Evolutionary conservation across 2,888 invertebrate genomes (phyloP), one percentile per base, ranked within the genome.

Genomic region (Clepsis dumicolana): DNA sequence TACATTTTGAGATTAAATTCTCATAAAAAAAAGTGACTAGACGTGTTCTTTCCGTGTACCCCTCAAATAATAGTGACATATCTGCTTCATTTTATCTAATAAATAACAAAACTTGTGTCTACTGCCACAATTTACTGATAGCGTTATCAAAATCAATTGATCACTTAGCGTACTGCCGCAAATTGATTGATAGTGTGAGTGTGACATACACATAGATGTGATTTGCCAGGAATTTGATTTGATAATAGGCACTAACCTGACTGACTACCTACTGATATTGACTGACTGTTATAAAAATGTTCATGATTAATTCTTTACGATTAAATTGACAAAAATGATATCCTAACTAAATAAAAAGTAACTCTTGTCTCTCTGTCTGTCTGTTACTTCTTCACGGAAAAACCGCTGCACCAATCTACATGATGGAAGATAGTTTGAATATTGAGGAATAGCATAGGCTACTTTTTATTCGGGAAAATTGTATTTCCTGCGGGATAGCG

Each of bases 111-210:
- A 27, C 8, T 27, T n/a, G 27, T 27, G 16, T 27, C 53, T 16
- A 52, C 7, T 52, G 25, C 25, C 25, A 44, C 18, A 44, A 54
- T 57, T 57, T 35, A 18, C 21, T 57, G 32, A 57, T 57, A 32
- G 21, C 35, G 1, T 12, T 57, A 57, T 57, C 25, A 59, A 16
- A 41, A 25, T 16, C 24, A 48, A 64, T 48, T 52, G 29, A 50
- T 41, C 48, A 48, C 48, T 44, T 38, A 57, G 29, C 12, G 10
- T 32, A 32, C 21, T 38, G 12, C 4, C 16, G 35, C 35, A 35
- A 56, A 35, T 56, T 56, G 56, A 56, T 25, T 52, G 50, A 21
- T 27, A 61, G 24, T 14, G 24, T 21, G n/a, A n/a, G n/a, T n/a
- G n/a, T n/a, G n/a, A n/a, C n/a, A n/a, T n/a, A n/a, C n/a, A 59